Evolutionary conservation across 1,140 invertebrate genomes (phyloP), one percentile per base, ranked within the genome.

Genomic region (Eumeta japonica): DNA sequence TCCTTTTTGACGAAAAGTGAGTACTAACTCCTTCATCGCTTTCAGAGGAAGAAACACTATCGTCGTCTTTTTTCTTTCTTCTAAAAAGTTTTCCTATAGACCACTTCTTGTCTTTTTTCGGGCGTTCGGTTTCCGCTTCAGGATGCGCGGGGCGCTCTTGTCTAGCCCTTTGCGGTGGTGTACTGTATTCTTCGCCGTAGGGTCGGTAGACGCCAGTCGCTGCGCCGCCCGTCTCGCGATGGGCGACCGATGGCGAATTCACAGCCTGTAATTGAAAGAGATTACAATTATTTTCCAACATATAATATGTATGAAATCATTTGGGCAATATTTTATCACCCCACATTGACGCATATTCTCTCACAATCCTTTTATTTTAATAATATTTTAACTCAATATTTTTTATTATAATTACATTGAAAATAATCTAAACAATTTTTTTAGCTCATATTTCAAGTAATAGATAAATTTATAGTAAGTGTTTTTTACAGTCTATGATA

Each of bases 71-170:
- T 61, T 84, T 84, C 62, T 83, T 84, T 56, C 82, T 67, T 47
- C 83, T 74, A 47, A 88, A 85, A 1, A 89, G 71, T 46, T 83
- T 82, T 11, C 85, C 85, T 3, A 88, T 76, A 0, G 84, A 83
- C 86, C 86, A 88, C 66, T 86, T 87, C 58, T 85, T 85, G 32
- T 82, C 71, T 53, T 76, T 76, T 44, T 76, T 74, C 3, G 46
- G 49, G 16, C 63, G 52, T 46, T 73, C 68, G 10, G 43, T 29
- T 35, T 70, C 65, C 12, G 49, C 34, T 44, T 68, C 58, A 34
- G 53, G 39, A 39, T 52, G 62, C 27, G 46, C 37, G 4, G 57
- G 52, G 19, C 63, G 54, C n/a, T 68, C 63, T 17, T 56, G 43
- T 12, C 63, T 58, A 5, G 20, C n/a, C n/a, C 20, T 5, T 7